Evolutionary conservation across 2,797 vertebrate species (phyloP), one percentile per base, ranked within the genome.

Genomic region (Rhinella marina): DNA sequence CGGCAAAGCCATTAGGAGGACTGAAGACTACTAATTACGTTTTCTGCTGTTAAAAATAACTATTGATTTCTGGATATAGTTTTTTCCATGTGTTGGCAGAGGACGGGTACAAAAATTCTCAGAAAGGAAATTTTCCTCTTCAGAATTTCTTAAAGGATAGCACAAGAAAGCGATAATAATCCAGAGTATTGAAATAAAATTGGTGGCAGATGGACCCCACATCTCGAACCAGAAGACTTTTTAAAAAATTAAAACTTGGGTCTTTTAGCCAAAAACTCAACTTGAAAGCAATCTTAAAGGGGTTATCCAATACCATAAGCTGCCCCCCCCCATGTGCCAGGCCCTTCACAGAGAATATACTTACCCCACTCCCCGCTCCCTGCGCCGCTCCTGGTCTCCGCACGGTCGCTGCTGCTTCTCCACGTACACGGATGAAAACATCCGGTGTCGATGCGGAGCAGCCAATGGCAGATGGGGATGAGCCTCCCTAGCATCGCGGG

Each of bases 11-110:
- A 89, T 89, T 89, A 89, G 79, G 77, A 57, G 62, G 78, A 75
- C 52, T 61, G 23, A 77, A 68, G 68, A 54, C 79, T 86, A 82
- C 79, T 73, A 88, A 88, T 88, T 88, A 88, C 59, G 41, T 77
- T 76, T 75, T 86, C 50, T 77, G 88, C 54, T 77, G 84, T 59
- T 86, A 86, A 86, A 86, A 84, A 88, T 88, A 87, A 64, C 81
- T 75, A 73, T 83, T 66, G 59, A 68, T 83, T 72, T 29, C 64
- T 87, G 11, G 64, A 87, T 82, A 76, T 21, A n/a, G 70, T 61
- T 88, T 80, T 81, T 61, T 70, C 77, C 73, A 73, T 66, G 57
- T 62, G 68, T 76, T 62, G 29, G 68, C 61, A n/a, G 4, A 54
- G 75, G 12, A 66, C 7, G 21, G n/a, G 50, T 14, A 27, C 13